These are phyloP conservation scores for Iguana delicatissima DNA, from an alignment of 2,797 vertebrate species.

Conservation along the genomic window DNA sequence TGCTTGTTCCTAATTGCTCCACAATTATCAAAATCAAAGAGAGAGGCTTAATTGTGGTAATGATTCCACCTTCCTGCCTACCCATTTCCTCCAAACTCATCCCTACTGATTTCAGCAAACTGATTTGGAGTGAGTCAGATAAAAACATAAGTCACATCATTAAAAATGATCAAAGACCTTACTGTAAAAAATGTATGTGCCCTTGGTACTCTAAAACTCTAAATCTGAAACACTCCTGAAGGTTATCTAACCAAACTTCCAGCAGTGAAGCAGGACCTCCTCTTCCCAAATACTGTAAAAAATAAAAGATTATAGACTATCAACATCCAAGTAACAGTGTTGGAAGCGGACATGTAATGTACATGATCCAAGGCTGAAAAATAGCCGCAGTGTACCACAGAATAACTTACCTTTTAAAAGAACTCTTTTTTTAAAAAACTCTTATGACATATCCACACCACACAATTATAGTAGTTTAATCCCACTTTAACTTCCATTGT, in stretches of 20 bases:
- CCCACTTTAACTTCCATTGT: too few relatives aligned
- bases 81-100: neutral
- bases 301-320: neutral
- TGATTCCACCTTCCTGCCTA: neutral
- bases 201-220: neutral
- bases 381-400: too few relatives aligned
- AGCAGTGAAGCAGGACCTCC: neutral
- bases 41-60: neutral
- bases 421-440: too few relatives aligned
- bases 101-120: neutral
- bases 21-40: slow-evolving; percentile 7
- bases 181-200: neutral
- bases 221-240: neutral
- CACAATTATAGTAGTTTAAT: too few relatives aligned
- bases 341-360: neutral
- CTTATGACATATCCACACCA: too few relatives aligned
- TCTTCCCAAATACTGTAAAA: neutral
- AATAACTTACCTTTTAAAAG: too few relatives aligned
- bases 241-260: neutral
- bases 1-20: slow-evolving; percentile 2
- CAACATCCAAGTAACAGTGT: neutral
- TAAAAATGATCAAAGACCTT: neutral
- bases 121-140: neutral
- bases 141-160: neutral
- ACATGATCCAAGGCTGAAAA: too few relatives aligned